phyloP scores from a whole-genome alignment of 2,797 vertebrate genomes.

The Anguilla marmorata region DNA sequence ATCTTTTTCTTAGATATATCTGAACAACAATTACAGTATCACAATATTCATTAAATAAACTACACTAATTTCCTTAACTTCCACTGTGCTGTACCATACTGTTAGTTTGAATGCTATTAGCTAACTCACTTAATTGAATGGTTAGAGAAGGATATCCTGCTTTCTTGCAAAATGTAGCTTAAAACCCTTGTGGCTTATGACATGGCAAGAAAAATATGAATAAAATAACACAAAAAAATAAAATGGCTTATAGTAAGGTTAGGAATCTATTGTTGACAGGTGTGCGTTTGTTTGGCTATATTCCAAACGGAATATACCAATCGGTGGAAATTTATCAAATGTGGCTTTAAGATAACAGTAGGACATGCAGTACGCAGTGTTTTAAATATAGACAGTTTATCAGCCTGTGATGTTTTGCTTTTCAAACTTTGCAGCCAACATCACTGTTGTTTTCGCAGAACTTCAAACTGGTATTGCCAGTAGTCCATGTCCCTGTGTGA shows the following conservation, averaged over 20 bases:
- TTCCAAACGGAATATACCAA: neutral
- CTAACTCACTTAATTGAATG: neutral
- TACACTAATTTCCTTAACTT: too few relatives aligned
- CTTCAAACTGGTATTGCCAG: neutral
- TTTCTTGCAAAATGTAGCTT: neutral
- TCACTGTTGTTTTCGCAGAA: neutral
- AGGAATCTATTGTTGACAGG: neutral
- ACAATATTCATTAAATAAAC: too few relatives aligned
- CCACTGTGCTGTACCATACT: neutral
- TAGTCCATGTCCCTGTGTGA: neutral
- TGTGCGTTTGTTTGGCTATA: slow-evolving; percentile 6
- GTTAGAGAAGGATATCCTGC: neutral
- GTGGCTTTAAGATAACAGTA: neutral
- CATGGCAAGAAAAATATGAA: neutral
- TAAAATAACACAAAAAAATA: neutral
- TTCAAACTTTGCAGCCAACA: neutral
- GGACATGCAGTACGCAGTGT: neutral
- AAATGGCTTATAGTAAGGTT: neutral
- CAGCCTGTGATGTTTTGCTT: neutral
- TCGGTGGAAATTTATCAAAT: neutral
- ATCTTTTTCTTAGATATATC: too few relatives aligned
- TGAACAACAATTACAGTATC: too few relatives aligned
- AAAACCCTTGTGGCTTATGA: neutral
- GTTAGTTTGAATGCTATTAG: neutral
- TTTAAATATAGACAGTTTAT: neutral